Percentiles rank a stretch among this genome's conserved stretches.
Conservation (phyloP, 1,140 invertebrate genomes). For the Pygmarrhopalites habei region DNA sequence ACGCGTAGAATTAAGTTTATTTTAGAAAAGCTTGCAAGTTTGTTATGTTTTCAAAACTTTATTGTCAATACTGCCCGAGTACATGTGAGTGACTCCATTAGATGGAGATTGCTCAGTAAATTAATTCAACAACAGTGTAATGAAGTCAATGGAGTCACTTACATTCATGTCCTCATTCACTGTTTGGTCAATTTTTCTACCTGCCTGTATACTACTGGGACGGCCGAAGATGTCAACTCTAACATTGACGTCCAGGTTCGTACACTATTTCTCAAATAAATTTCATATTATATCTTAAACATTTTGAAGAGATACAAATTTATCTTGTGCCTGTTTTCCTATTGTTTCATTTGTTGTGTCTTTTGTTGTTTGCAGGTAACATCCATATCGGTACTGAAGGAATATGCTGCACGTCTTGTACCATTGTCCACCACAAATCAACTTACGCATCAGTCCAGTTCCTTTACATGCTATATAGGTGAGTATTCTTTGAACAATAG, state of each 20-base stretch:
- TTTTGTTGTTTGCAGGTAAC: too few relatives aligned
- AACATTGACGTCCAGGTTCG: constrained; percentile 6
- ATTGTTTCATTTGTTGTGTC: not conserved
- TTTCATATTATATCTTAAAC: not conserved
- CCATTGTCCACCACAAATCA: not conserved
- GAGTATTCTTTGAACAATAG: not conserved
- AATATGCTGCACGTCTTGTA: not conserved
- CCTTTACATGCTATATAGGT: constrained; percentile 12
- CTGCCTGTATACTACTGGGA: not conserved
- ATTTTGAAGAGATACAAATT: not conserved
- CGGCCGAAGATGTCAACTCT: not conserved
- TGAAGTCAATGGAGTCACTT: not conserved
- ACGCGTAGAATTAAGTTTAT: constrained; percentile 3
- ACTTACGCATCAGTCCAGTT: not conserved
- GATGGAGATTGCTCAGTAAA: not conserved
- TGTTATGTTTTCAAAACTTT: constrained; percentile 2
- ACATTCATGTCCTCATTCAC: not conserved
- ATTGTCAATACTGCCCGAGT: not conserved
- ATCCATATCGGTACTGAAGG: not conserved
- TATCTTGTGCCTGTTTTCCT: not conserved
- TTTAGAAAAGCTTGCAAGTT: not conserved
- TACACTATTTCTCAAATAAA: not conserved
- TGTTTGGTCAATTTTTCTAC: constrained; percentile 6
- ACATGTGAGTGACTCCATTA: not conserved
- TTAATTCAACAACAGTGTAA: too few relatives aligned